Percentiles rank a stretch among this genome's conserved stretches.
Evolutionary conservation across 2,113 vertebrate genomes (phyloP).

Genomic region (Otis tarda): DNA sequence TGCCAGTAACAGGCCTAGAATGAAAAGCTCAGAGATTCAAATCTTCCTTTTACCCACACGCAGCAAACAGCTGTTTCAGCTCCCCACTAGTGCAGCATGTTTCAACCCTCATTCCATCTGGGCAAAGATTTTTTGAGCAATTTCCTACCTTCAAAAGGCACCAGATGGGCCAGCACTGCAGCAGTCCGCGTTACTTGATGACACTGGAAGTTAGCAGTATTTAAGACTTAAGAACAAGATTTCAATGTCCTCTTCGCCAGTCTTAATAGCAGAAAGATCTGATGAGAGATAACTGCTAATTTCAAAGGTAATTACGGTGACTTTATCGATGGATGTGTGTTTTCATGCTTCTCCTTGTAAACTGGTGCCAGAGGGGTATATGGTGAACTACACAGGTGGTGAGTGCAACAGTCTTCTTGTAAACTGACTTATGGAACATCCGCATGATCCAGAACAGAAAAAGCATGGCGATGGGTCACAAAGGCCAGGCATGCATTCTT

Average conservation of each 20-base stretch:
- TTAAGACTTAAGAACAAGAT: background rate
- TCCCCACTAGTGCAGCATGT: background rate
- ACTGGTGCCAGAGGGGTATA: background rate
- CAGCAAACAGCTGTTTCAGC: background rate
- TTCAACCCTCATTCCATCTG: background rate
- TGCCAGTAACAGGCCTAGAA: background rate
- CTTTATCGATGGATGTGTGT: background rate
- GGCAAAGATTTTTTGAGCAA: background rate
- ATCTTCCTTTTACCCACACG: background rate
- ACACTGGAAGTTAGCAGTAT: background rate
- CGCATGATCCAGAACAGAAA: background rate
- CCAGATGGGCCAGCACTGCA: background rate
- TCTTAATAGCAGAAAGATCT: background rate
- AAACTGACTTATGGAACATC: background rate
- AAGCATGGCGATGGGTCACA: background rate
- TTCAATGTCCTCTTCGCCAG: background rate
- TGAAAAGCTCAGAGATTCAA: background rate
- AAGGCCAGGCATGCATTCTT: background rate
- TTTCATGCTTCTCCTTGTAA: constrained; percentile 21
- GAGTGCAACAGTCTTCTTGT: background rate
- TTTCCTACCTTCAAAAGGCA: background rate
- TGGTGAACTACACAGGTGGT: background rate
- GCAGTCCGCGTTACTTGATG: background rate
- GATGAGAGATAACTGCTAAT: constrained; percentile 20
- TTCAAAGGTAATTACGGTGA: constrained; percentile 26